phyloP scores from a whole-genome alignment of 2,888 invertebrate genomes.

The Agonopterix heracliana region DNA sequence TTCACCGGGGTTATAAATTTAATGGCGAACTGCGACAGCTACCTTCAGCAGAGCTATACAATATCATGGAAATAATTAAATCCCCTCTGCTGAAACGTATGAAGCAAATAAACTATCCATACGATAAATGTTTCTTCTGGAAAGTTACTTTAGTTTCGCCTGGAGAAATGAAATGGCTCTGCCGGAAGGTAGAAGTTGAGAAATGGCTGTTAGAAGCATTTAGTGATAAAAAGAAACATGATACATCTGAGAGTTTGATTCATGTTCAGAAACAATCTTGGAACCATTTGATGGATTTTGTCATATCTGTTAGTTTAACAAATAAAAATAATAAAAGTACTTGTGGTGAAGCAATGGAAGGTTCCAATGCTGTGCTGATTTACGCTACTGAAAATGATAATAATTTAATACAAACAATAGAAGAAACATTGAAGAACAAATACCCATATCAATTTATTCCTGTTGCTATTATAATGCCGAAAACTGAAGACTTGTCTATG shows the following conservation, averaged over 20 bases:
- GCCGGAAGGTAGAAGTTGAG: conserved; percentile 59
- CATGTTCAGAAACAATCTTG: conserved; percentile 60
- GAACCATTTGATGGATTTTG: conserved; percentile 67
- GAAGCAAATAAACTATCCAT: conserved; percentile 63
- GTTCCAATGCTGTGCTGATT: conserved; percentile 58
- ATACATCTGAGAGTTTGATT: conserved; percentile 48
- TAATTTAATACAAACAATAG: conserved; percentile 36
- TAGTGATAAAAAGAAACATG: conserved; percentile 49
- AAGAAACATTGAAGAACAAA: conserved; percentile 45
- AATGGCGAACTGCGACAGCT: conserved; percentile 44
- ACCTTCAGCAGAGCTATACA: conserved; percentile 47
- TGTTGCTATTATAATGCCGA: conserved; percentile 52
- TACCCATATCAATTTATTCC: conserved; percentile 60
- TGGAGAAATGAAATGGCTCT: conserved; percentile 55
- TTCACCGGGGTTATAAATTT: conserved; percentile 60
- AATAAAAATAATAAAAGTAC: conserved; percentile 28
- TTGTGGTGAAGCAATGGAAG: conserved; percentile 51
- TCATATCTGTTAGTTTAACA: conserved; percentile 57
- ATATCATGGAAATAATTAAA: conserved; percentile 64
- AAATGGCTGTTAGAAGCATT: conserved; percentile 67
- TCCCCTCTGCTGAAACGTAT: conserved; percentile 59
- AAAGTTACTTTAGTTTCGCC: conserved; percentile 79
- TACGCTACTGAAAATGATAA: conserved; percentile 47
- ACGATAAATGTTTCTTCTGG: conserved; percentile 73
- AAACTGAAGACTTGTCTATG: conserved; percentile 22